These are phyloP conservation scores for Nothura maculosa DNA, from an alignment of 2,797 vertebrate species.

Conservation along the genomic window DNA sequence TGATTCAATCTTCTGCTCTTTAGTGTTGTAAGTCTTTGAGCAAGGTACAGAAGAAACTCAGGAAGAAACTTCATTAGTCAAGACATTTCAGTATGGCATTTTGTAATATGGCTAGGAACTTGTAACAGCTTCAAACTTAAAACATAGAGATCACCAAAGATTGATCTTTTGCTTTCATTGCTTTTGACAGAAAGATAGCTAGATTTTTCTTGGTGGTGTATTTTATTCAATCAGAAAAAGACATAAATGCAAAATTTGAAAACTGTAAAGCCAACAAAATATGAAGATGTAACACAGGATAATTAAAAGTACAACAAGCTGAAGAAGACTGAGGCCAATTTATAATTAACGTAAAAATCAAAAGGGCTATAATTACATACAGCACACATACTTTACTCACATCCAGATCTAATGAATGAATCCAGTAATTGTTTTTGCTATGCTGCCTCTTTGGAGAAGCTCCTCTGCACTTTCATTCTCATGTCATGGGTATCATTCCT, in stretches of 20 bases:
- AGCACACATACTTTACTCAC: background rate
- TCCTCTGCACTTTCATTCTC: background rate
- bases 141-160: background rate
- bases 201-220: background rate
- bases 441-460: background rate
- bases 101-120: background rate
- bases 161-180: background rate
- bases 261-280: conserved; percentile 6
- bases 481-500: background rate
- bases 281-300: background rate
- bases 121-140: background rate
- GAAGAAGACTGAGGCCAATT: background rate
- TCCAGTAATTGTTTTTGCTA: background rate
- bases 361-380: background rate
- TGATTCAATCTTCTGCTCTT: conserved; percentile 62
- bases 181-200: conserved; percentile 8
- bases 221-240: background rate
- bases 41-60: conserved; percentile 28
- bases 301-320: background rate
- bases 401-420: background rate
- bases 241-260: background rate
- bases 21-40: conserved; percentile 64
- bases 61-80: conserved; percentile 54
- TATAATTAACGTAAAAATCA: background rate
- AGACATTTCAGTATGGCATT: conserved; percentile 28